phyloP scores from a whole-genome alignment of 2,888 invertebrate species.

The Galeruca laticollis region DNA sequence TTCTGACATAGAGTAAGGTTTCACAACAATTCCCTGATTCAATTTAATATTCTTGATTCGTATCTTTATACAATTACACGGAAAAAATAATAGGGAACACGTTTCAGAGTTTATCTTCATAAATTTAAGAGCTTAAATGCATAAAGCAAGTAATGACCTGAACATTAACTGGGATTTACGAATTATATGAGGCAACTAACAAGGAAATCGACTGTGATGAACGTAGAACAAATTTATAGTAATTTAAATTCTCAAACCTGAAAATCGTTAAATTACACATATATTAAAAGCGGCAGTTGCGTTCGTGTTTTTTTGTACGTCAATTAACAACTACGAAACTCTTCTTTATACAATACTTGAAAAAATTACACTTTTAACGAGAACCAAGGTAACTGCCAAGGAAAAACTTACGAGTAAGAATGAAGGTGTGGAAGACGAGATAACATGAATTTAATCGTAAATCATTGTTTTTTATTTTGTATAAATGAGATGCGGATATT shows the following conservation, averaged over 20 bases:
- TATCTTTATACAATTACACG: too few species aligned
- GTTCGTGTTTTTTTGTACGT: slow-evolving; percentile 18
- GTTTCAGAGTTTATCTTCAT: background rate
- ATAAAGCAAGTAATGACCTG: background rate
- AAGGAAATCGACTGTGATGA: slow-evolving; percentile 22
- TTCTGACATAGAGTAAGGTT: too few species aligned
- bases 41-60: too few species aligned
- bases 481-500: too few species aligned
- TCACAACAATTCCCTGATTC: too few species aligned
- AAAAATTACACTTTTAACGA: slow-evolving; percentile 17
- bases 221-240: slow-evolving; percentile 19
- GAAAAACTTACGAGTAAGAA: slow-evolving; percentile 24
- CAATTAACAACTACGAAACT: slow-evolving; percentile 17
- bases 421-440: slow-evolving; percentile 15
- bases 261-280: slow-evolving; percentile 12
- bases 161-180: background rate
- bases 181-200: background rate
- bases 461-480: background rate
- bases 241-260: slow-evolving; percentile 22
- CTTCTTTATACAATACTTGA: slow-evolving; percentile 18
- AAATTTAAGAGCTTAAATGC: background rate
- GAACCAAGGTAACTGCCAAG: slow-evolving; percentile 30
- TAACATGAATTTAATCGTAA: background rate
- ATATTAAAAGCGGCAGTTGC: slow-evolving; percentile 6
- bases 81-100: too few species aligned